phyloP scores from a whole-genome alignment of 53 echinoderm and acorn worm genomes.

The Hippasteria phrygiana region DNA sequence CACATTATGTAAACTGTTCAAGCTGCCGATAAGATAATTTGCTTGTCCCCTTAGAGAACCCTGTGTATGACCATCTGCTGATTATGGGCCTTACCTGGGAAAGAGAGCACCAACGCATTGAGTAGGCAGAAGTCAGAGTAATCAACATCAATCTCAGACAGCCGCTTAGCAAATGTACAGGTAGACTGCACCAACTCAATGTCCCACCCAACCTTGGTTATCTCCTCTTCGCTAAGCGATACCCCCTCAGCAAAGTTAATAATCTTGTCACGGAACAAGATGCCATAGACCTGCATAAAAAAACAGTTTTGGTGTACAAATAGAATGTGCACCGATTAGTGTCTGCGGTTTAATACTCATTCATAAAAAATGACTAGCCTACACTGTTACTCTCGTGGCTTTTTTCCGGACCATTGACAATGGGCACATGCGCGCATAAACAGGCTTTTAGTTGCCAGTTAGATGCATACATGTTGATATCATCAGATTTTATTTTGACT shows the following conservation, averaged over 20 bases:
- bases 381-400: too few relatives aligned
- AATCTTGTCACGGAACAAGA: background rate
- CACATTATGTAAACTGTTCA: too few relatives aligned
- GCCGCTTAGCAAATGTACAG: conserved; percentile 64
- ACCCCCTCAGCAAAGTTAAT: conserved; percentile 65
- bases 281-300: conserved; percentile 55
- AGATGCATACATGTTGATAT: too few relatives aligned
- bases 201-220: conserved; percentile 77
- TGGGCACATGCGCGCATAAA: too few relatives aligned
- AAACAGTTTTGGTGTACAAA: background rate
- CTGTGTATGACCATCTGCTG: too few relatives aligned
- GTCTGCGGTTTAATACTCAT: background rate
- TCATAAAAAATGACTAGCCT: too few relatives aligned
- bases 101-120: conserved; percentile 76
- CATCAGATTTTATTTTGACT: too few relatives aligned
- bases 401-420: too few relatives aligned
- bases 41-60: too few relatives aligned
- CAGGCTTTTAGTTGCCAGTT: too few relatives aligned
- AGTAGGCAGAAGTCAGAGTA: conserved; percentile 76
- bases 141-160: conserved; percentile 65
- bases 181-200: conserved; percentile 67
- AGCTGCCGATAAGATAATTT: too few relatives aligned
- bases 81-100: conserved; percentile 74
- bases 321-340: background rate
- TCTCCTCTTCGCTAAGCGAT: conserved; percentile 56